Evolutionary conservation across 2,797 vertebrate species (phyloP), one percentile per base, ranked within the genome.

Genomic region (Hirundo rustica): DNA sequence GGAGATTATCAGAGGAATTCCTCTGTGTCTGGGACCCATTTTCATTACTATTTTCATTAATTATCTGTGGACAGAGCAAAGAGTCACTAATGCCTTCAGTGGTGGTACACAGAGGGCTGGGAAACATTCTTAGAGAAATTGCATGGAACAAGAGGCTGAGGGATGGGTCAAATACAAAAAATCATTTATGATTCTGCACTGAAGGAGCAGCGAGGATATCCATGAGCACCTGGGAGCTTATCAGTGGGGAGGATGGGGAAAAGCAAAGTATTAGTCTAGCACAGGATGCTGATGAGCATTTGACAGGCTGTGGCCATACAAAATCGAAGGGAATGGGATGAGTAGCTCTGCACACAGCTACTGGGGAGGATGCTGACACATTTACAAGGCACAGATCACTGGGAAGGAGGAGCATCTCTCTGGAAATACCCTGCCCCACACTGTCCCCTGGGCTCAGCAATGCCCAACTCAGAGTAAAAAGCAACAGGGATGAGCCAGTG

Each of bases 381-480:
- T 72, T 58, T 48, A 29, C 22, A 70, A 47, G 58, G 62, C 73
- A 83, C 48, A 75, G 42, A 62, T 40, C 44, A 1, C 0, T 8
- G 16, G 45, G 44, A 79, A 92, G 38, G 58, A 78, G 0, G 0
- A 89, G 44, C 14, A 55, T 25, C 40, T 66, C 2, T 0, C n/a
- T 58, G 58, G 68, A 47, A 83, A 68, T 21, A 27, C 18, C 44
- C 58, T 90, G 54, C n/a, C 58, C 47, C 10, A 0, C 13, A 11
- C 0, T 0, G 27, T 44, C 77, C 54, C 36, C 45, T 12, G 6
- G 25, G 40, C 58, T 68, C 53, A 61, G 27, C 45, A 50, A 22
- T 1, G 13, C 19, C 53, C 4, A 2, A 2, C 26, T 23, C 61
- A 51, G 76, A 58, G 60, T 44, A 75, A 75, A 64, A 72, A 86